Base-by-base conservation (phyloP, 2,113 vertebrate genomes). In the Argyrosomus japonicus region DNA sequence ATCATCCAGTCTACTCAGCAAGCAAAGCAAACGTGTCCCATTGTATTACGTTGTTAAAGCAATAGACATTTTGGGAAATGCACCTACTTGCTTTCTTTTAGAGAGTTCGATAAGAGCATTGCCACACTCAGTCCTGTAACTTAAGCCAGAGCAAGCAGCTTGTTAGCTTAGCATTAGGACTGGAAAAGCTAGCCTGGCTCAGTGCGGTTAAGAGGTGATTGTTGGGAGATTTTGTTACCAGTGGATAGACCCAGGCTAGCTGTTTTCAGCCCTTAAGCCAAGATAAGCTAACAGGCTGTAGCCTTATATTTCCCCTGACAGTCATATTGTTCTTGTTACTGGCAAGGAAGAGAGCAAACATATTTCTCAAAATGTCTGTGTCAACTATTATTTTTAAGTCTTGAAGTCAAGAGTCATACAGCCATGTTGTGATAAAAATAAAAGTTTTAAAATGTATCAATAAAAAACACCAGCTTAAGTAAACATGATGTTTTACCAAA, bases 351-450 rank as follows among this genome's bases (percentile, higher is more conserved):
- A 6, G 25, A 60, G 17, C 10, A 14, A 9, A 14, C 21, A 6
- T 5, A 25, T 40, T 43, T 57, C 21, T 40, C 14, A 45, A 64
- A 23, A 64, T n/a, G 32, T 21, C 36, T 54, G 25, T 27, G 25
- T 27, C 25, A 71, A 64, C 51, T 18, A 14, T 21, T 45, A 2
- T 27, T 60, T 48, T 54, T 9, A 61, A 54, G 12, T 23, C 1
- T 53, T 18, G 3, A 84, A 93, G 36, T 83, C 65, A 92, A 74
- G 81, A 94, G 82, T 60, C 93, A 70, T 47, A 87, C 70, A 89
- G 50, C 77, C 45, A 48, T 68, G 54, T 82, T 85, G 90, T 94
- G 93, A 91, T 94, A 94, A 95, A 94, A 94, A 94, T 94, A 93
- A 91, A 90, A 83, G 81, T 93, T 94, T 94, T 92, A 93, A 9